Evolutionary conservation across 2,113 vertebrate genomes (phyloP), one percentile per base, ranked within the genome.

Genomic region (Prolemur simus): DNA sequence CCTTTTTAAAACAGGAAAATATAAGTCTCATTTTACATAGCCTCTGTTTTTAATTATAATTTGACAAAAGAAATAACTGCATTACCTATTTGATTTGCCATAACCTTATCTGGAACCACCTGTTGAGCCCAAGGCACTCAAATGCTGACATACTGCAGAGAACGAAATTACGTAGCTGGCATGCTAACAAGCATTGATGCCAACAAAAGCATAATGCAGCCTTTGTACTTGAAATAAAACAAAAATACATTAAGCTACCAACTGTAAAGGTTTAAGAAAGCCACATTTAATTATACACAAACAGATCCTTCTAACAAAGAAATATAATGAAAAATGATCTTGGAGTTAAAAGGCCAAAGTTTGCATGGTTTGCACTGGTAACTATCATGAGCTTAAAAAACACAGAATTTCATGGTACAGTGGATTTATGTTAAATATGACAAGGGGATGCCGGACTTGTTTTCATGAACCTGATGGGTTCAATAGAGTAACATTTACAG

Each of bases 51-150:
- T 97, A 98, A 99, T 99, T 99, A 99, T 96, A 98, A 98, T 98
- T 99, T 98, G 98, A 99, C 98, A 98, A 98, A 98, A 98, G 98
- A 97, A 98, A 98, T 98, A 98, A 98, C 98, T 6, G 45, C 97
- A 68, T 98, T 98, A 98, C 98, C 97, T 98, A 93, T 98, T 98
- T 98, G 98, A 99, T 98, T 98, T 99, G 98, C 98, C 98, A 99
- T 98, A 98, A 98, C 97, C 98, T 98, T 98, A 98, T 98, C 98
- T 95, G 97, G 82, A 97, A 98, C 98, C 98, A 99, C 99, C 98
- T 99, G 99, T 98, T 98, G 98, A 98, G 98, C 98, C 98, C 97
- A 97, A 96, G 96, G 98, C 98, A 95, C 97, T 98, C 47, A 21
- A 97, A 98, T 96, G 69, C 98, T 98, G 98, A 99, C 98, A 98